Percentiles rank a stretch among this genome's conserved stretches.
These are phyloP conservation scores for Caloenas nicobarica DNA, from an alignment of 2,113 vertebrate genomes.

Conservation along the genomic window DNA sequence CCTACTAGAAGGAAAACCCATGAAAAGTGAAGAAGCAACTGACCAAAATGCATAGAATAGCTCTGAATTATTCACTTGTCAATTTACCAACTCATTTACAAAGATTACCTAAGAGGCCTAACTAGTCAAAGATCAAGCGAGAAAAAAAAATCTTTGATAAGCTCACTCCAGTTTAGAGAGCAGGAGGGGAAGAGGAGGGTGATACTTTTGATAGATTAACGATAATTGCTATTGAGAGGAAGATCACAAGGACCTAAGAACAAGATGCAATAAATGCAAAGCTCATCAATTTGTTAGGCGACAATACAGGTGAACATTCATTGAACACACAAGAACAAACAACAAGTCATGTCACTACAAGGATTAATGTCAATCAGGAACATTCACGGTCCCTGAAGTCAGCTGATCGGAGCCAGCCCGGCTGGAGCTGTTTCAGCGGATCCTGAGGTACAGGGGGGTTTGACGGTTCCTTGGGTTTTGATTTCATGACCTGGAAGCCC, in stretches of 20 bases:
- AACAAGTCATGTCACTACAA: neutral
- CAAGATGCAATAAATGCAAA: neutral
- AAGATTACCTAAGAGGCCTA: neutral
- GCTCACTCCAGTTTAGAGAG: neutral
- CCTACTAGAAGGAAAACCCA: neutral
- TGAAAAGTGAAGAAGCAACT: neutral
- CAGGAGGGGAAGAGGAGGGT: neutral
- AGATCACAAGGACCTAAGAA: neutral
- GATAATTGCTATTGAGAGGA: neutral
- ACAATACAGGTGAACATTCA: neutral
- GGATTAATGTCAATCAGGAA: neutral
- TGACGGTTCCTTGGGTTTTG: too few species aligned
- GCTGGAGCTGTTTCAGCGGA: too few species aligned
- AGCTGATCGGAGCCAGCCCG: too few species aligned
- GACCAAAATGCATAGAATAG: neutral
- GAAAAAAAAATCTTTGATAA: neutral
- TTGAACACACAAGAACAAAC: neutral
- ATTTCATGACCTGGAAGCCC: too few species aligned
- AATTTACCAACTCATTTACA: neutral
- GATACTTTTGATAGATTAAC: neutral
- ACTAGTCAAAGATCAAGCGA: neutral
- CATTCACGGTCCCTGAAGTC: neutral
- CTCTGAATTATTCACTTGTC: neutral
- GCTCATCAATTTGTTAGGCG: neutral
- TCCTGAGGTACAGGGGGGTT: too few species aligned